Base-by-base conservation (phyloP, 2,113 vertebrate genomes). In the Lethenteron reissneri region DNA sequence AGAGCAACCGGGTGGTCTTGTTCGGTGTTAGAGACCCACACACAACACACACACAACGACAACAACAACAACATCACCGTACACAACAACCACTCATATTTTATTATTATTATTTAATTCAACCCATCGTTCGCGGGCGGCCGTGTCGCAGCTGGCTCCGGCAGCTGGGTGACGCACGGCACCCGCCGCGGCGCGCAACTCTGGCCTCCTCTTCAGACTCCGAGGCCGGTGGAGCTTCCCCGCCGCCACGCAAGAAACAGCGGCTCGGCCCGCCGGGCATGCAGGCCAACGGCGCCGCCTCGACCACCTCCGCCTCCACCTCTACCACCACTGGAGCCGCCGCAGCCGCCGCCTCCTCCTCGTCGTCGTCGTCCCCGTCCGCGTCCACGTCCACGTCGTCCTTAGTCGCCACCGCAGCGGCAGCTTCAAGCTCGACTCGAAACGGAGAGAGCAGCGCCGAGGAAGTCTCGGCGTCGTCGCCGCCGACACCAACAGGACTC, bases 161-260 rank as follows among this genome's bases (percentile, higher is more conserved):
- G 41, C 41, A 41, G 41, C 41, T 41, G 41, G 41, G 41, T 41
- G 41, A 41, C 41, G 41, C 41, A 41, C 41, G 41, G 41, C 41
- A 41, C 41, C 41, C 41, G 41, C 6, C 41, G 7, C 41, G 41
- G 41, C 41, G 71, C 11, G 88, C 88, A 91, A 95, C 90, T 92
- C 91, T 95, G 91, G 91, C 90, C 91, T 95, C 91, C 88, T 88
- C 90, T 88, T 92, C 91, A 82, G 82, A 83, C 82, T 84, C 81
- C 80, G 91, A 83, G 88, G 81, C 77, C 80, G 80, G 80, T 83
- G 82, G 89, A 82, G 81, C 81, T 80, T 95, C 91, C 83, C 90
- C 90, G 90, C 83, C 91, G 86, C 89, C 84, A 88, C 91, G 90
- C 88, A 96, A 96, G 85, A 95, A 91, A 85, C 88, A 87, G 87